Evolutionary conservation across 2,797 vertebrate species (phyloP).

Genomic region (Lindbergichthys nudifrons): DNA sequence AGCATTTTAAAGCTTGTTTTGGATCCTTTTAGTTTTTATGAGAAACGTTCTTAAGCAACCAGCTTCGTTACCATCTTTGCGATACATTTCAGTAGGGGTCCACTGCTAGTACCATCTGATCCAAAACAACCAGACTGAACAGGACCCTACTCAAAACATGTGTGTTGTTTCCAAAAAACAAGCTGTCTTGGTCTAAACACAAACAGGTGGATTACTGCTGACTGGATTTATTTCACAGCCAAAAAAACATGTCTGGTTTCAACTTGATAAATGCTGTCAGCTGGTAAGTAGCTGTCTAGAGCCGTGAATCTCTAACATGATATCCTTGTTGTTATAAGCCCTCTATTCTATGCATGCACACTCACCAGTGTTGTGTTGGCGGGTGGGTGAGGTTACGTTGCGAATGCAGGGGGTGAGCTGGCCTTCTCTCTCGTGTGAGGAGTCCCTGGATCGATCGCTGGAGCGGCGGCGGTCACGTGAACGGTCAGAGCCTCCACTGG

Average conservation of each 20-base stretch:
- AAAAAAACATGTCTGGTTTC: slow-evolving; percentile 27
- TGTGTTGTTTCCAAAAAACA: background rate
- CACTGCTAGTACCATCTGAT: background rate
- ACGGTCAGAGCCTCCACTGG: slow-evolving; percentile 92
- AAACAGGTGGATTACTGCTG: slow-evolving; percentile 33
- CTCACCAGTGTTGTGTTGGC: slow-evolving; percentile 94
- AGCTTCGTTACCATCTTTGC: background rate
- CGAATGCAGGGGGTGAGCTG: slow-evolving; percentile 98
- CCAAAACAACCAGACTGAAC: slow-evolving; percentile 2
- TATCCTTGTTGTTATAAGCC: slow-evolving; percentile 37
- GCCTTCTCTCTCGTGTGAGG: slow-evolving; percentile 96
- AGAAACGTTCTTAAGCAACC: background rate
- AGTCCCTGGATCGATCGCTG: slow-evolving; percentile 97
- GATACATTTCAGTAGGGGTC: background rate
- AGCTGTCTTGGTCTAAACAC: slow-evolving; percentile 6
- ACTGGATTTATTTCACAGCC: slow-evolving; percentile 24
- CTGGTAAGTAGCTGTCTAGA: slow-evolving; percentile 45
- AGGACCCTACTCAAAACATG: slow-evolving; percentile 1
- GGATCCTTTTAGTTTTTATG: background rate
- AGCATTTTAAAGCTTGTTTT: background rate
- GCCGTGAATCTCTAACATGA: slow-evolving; percentile 39
- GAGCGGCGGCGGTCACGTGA: slow-evolving; percentile 96
- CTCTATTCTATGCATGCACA: slow-evolving; percentile 52
- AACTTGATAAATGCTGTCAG: slow-evolving; percentile 43
- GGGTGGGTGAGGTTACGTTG: slow-evolving; percentile 97